Evolutionary conservation across 1,140 invertebrate genomes (phyloP).

Genomic region (Pseudobourletiella spinata): DNA sequence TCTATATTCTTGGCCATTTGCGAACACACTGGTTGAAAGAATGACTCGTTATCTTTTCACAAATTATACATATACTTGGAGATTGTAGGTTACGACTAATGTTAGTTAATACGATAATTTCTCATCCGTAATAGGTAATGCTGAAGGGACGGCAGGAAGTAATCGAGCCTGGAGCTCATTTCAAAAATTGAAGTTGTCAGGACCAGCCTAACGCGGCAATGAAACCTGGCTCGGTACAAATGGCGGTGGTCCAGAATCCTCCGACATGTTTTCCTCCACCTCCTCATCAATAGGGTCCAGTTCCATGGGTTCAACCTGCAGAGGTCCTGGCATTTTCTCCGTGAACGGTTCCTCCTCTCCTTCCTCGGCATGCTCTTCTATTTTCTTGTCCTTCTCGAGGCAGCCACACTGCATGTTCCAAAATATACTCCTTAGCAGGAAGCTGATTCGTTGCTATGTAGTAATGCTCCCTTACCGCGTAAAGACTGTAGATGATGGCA

Average conservation of each 20-base stretch:
- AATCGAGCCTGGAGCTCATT: no score
- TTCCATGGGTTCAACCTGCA: background rate
- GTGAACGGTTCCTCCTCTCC: background rate
- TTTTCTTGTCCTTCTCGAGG: conserved; percentile 4
- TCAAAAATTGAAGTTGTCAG: background rate
- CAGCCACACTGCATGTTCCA: conserved; percentile 7
- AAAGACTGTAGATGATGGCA: background rate
- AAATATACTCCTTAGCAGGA: background rate
- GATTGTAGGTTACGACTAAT: no score
- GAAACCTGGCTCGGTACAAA: no score
- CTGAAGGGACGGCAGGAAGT: no score
- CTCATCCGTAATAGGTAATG: no score
- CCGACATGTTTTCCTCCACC: background rate
- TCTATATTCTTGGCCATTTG: no score
- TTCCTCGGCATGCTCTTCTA: background rate
- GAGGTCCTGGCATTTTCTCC: background rate
- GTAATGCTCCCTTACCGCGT: background rate
- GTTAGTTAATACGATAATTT: no score
- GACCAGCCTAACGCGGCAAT: background rate
- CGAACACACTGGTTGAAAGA: no score
- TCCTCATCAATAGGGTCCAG: background rate
- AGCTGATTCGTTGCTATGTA: background rate
- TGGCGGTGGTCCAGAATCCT: no score
- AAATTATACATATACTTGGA: no score
- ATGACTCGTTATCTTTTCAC: no score